Evolutionary conservation across 2,888 invertebrate species (phyloP), one percentile per base, ranked within the genome.

Genomic region (Trichopoda pennipes): DNA sequence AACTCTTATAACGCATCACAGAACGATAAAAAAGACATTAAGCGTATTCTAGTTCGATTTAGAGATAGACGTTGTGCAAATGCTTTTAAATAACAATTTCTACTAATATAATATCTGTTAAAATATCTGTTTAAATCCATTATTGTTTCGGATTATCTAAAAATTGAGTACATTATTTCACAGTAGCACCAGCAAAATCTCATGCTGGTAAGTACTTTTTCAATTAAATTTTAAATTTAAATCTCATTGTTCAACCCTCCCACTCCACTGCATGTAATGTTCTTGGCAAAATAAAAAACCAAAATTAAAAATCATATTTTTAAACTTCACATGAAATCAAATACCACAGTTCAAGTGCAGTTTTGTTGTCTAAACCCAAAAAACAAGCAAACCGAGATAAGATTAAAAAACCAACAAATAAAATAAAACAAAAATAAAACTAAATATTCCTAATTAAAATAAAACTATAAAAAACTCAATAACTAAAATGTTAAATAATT

Each of bases 341-440:
- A 86, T 86, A 85, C 74, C 85, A 81, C 86, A 86, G 86, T 86
- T 86, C 86, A 86, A 86, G 86, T 85, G 85, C 86, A 86, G 79
- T 85, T 84, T 81, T 68, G 81, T 73, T 84, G 83, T 83, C 63
- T n/a, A 68, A 82, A 51, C 28, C 61, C 53, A 38, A 51, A 63
- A 12, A 12, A 75, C 7, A 4, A 28, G 28, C 28, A 28, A 56
- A 70, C 14, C 12, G 7, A 58, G 3, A 55, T 28, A 28, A 12
- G 17, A 12, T n/a, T 6, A 47, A 17, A 42, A 70, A 74, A 38
- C 58, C 28, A 64, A 64, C 12, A 16, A 64, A 64, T 7, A 16
- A 35, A 68, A 70, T 63, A 47, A 69, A 42, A 63, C 3, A 19
- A 56, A 63, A 61, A 44, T n/a, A 55, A 49, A 49, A 56, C 4